A percentile compares a stretch with the other conserved stretches of the same genome.
phyloP scores from a whole-genome alignment of 2,888 invertebrate genomes.

The Prenolepis imparis region DNA sequence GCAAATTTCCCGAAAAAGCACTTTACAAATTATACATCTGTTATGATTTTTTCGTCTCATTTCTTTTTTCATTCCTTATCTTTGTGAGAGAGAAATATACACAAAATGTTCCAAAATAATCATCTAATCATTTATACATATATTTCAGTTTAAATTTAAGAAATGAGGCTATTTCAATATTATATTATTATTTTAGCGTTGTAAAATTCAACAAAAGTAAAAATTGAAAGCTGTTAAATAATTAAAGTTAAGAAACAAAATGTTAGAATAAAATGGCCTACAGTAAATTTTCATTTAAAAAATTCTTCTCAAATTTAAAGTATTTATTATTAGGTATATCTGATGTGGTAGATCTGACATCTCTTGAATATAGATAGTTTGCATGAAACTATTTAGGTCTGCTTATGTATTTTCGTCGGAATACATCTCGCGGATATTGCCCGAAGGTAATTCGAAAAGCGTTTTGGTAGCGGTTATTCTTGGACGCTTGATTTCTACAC shows the following conservation, averaged over 20 bases:
- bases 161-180: background rate
- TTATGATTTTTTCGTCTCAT: too few relatives aligned
- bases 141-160: background rate
- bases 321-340: slow-evolving; percentile 20
- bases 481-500: slow-evolving; percentile 38
- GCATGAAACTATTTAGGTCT: slow-evolving; percentile 34
- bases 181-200: background rate
- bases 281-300: background rate
- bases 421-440: slow-evolving; percentile 42
- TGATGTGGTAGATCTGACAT: slow-evolving; percentile 30
- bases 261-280: background rate
- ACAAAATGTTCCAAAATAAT: background rate
- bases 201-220: background rate
- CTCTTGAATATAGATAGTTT: slow-evolving; percentile 12
- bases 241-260: background rate
- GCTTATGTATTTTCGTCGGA: slow-evolving; percentile 45
- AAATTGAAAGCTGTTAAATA: background rate
- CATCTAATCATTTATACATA: too few relatives aligned
- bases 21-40: too few relatives aligned
- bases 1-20: too few relatives aligned
- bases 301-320: background rate
- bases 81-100: background rate
- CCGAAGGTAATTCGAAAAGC: slow-evolving; percentile 29
- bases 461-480: slow-evolving; percentile 43
- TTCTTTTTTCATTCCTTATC: background rate